A percentile compares a stretch with the other conserved stretches of the same genome.
Conservation (phyloP, 2,113 vertebrate species). For the Dendrocopos noguchii region DNA sequence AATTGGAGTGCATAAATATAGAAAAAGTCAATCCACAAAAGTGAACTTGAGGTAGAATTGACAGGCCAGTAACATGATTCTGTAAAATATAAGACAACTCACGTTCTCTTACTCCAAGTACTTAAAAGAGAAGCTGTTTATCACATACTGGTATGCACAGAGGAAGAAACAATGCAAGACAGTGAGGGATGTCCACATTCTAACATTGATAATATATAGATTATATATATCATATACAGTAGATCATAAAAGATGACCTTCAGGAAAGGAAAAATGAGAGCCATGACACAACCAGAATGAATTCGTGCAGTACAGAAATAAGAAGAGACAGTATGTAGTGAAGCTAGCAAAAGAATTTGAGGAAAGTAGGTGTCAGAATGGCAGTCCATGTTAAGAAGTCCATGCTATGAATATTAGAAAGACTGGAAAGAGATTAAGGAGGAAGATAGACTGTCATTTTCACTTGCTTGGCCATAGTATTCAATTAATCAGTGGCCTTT, state of each 20-base stretch:
- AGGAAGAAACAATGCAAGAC: neutral
- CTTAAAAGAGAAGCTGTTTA: neutral
- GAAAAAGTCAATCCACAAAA: neutral
- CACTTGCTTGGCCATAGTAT: neutral
- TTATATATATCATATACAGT: neutral
- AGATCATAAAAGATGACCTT: neutral
- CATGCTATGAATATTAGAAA: neutral
- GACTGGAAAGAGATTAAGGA: neutral
- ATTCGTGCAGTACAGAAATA: neutral
- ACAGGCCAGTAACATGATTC: neutral
- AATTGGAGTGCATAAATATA: neutral
- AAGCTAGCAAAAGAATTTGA: neutral
- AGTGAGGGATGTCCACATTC: neutral
- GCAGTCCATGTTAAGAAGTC: neutral
- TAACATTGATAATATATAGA: neutral
- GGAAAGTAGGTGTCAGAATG: neutral
- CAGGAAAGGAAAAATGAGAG: neutral
- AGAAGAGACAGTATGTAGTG: neutral
- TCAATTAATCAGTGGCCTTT: neutral
- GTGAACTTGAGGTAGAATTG: neutral
- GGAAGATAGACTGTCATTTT: neutral
- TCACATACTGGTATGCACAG: neutral
- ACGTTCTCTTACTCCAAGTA: neutral
- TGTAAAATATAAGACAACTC: neutral
- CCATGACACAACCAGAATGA: neutral